Conservation (phyloP, 2,113 vertebrate genomes). For the Butorides virescens region DNA sequence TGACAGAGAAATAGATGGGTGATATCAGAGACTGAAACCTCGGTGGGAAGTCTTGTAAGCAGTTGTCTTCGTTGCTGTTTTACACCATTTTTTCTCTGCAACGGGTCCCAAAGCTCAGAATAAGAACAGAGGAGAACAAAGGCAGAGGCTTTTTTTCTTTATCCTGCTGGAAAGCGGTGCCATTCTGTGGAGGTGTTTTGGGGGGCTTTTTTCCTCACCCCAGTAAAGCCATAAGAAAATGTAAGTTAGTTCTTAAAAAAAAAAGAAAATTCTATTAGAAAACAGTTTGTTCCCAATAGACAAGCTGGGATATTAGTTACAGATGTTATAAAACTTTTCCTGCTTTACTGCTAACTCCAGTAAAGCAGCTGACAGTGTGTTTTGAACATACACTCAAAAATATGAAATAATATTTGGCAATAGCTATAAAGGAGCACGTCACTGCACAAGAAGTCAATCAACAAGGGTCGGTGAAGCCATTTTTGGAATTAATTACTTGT, state of each 20-base stretch:
- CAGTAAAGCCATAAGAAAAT: not conserved
- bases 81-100: not conserved
- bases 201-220: not conserved
- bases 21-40: not conserved
- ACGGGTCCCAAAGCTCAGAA: not conserved
- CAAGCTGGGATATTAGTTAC: not conserved
- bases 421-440: not conserved
- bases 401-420: slow-evolving; percentile 9
- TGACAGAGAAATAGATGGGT: not conserved
- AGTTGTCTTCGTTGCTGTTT: not conserved
- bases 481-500: not conserved
- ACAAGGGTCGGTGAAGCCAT: not conserved
- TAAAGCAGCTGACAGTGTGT: not conserved
- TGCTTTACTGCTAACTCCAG: not conserved
- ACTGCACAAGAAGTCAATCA: not conserved
- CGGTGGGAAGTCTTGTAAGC: not conserved
- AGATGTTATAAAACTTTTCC: not conserved
- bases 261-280: not conserved
- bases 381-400: not conserved
- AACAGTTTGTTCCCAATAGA: not conserved
- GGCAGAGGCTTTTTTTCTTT: not conserved
- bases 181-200: not conserved
- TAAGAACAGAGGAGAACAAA: not conserved
- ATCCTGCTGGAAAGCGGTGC: not conserved
- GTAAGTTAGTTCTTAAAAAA: not conserved